Base-by-base conservation (phyloP, 1,140 invertebrate species). In the Scaptomyza montana region DNA sequence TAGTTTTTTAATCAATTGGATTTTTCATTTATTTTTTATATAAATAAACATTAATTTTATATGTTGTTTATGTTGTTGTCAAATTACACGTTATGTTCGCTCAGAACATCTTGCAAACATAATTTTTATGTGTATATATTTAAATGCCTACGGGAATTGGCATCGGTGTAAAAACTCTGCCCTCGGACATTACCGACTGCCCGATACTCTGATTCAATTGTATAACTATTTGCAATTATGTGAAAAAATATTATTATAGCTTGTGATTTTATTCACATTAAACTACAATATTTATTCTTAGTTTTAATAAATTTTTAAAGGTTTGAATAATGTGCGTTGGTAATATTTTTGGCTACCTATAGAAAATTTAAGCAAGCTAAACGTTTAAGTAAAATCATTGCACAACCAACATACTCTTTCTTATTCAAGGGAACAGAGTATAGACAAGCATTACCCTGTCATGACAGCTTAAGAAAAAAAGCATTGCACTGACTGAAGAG, bases 401-500 rank as follows among this genome's bases (percentile, higher is more conserved):
- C 21, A 2, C 2, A 25, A 9, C 33, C 12, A 43, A 6, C 39
- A 43, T 43, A 43, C n/a, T n/a, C 4, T 43, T 43, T 43, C 12
- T 0, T 36, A 36, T 43, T 43, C 12, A 12, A n/a, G 39, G 12
- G 12, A 43, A 43, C 39, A 43, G 39, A 12, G 39, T 43, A 43
- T 43, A 59, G 16, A 59, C 19, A 59, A 59, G 13, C 43, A 59
- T 59, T 59, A 43, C 39, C 39, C 12, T 43, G 30, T 33, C 43
- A 45, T 41, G 55, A 21, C 55, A 57, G 55, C 43, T 47, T 47
- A 69, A 56, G 19, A 64, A 43, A 61, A 67, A 75, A 63, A 64
- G 57, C 71, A 65, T 64, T 86, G 76, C 78, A 77, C 64, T 80
- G 63, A 84, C 77, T 86, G 74, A 74, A 64, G 82, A 86, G 86